Conservation (phyloP, 2,888 invertebrate genomes). For the Trichopria drosophilae region DNA sequence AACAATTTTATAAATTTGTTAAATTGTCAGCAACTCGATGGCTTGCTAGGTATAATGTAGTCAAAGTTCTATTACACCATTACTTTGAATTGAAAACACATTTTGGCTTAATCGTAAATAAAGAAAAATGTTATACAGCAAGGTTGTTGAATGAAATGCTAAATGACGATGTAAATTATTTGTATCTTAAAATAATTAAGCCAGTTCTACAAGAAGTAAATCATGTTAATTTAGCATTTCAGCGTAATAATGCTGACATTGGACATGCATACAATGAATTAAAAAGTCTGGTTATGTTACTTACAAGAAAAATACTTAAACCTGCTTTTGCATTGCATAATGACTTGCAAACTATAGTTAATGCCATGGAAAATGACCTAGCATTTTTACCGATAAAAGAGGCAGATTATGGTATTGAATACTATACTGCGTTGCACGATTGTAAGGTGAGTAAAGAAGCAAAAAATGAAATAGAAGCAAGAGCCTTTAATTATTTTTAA, state of each 20-base stretch:
- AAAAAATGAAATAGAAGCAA: constrained; percentile 10
- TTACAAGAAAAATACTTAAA: constrained; percentile 19
- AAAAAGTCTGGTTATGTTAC: constrained; percentile 10
- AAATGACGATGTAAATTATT: constrained; percentile 26
- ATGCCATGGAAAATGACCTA: constrained; percentile 12
- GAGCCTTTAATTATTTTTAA: constrained; percentile 19
- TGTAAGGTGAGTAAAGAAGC: neutral
- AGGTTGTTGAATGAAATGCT: constrained; percentile 30
- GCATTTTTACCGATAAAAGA: constrained; percentile 15
- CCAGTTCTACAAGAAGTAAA: constrained; percentile 25
- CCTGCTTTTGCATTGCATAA: constrained; percentile 5
- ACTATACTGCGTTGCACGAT: constrained; percentile 1
- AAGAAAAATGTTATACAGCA: constrained; percentile 33
- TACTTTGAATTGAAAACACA: constrained; percentile 27
- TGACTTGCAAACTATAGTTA: constrained; percentile 8
- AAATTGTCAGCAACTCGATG: constrained; percentile 28
- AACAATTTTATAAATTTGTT: constrained; percentile 28
- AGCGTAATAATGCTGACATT: constrained; percentile 21
- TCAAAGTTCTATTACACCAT: constrained; percentile 29
- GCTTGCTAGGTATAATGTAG: constrained; percentile 27
- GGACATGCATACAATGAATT: constrained; percentile 20
- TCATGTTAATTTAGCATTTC: constrained; percentile 23
- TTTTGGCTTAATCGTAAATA: constrained; percentile 26
- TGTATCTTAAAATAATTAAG: constrained; percentile 20
- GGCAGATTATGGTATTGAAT: constrained; percentile 18